These are phyloP conservation scores for Prenolepis imparis DNA, from an alignment of 2,888 invertebrate species.

Conservation along the genomic window DNA sequence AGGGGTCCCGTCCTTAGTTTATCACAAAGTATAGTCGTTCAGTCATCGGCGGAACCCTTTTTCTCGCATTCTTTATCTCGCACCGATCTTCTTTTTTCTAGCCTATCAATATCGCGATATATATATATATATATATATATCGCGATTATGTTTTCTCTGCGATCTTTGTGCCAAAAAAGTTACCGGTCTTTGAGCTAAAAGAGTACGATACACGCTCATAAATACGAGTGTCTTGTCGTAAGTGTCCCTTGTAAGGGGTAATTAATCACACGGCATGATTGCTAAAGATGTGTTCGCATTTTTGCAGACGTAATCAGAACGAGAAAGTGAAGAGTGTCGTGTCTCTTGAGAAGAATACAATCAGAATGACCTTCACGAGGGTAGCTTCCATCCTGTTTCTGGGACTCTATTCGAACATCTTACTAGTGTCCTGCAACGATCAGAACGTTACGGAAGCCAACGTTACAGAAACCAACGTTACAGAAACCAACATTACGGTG, in stretches of 20 bases:
- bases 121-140: not conserved
- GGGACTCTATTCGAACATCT: slow-evolving; percentile 59
- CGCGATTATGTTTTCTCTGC: not conserved
- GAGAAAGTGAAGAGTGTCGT: slow-evolving; percentile 38
- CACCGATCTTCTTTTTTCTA: not conserved
- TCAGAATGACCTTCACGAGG: slow-evolving; percentile 59
- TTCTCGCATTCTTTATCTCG: not conserved
- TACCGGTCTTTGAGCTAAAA: not conserved
- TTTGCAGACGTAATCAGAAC: slow-evolving; percentile 40
- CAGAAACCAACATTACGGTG: slow-evolving; percentile 18
- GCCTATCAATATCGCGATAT: not conserved
- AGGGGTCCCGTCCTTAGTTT: slow-evolving; percentile 84
- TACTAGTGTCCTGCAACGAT: slow-evolving; percentile 55
- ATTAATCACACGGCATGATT: slow-evolving; percentile 7
- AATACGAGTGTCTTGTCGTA: not conserved
- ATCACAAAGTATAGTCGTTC: slow-evolving; percentile 77
- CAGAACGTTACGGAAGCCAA: slow-evolving; percentile 42
- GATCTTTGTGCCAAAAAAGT: not conserved
- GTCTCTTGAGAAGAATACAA: slow-evolving; percentile 18
- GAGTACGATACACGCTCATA: not conserved
- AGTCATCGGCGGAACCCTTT: slow-evolving; percentile 37
- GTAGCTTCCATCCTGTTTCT: slow-evolving; percentile 68
- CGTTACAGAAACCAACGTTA: slow-evolving; percentile 32
- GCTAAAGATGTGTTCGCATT: slow-evolving; percentile 27
- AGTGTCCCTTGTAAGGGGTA: not conserved